A percentile compares a stretch with the other conserved stretches of the same genome.
These are phyloP conservation scores for Odocoileus virginianus DNA, from an alignment of 2,113 vertebrate genomes.

Conservation along the genomic window DNA sequence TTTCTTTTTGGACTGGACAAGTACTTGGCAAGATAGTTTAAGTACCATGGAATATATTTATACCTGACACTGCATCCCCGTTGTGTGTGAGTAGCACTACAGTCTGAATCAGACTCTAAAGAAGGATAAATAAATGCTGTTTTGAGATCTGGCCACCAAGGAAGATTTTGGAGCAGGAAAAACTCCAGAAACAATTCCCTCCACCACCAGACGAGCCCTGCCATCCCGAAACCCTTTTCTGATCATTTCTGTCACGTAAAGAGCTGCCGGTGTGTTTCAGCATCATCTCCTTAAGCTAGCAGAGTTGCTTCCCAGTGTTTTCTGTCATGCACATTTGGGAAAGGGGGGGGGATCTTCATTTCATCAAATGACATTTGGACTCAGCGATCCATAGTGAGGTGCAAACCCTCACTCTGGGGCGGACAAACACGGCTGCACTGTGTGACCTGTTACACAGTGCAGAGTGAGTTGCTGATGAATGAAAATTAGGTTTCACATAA, in stretches of 20 bases:
- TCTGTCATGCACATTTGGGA: not conserved
- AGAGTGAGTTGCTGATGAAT: not conserved
- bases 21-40: slow-evolving; percentile 13
- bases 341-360: not conserved
- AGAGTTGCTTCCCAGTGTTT: not conserved
- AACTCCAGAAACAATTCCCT: not conserved
- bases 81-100: not conserved
- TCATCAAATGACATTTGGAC: not conserved
- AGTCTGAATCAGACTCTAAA: not conserved
- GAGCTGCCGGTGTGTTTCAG: not conserved
- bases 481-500: not conserved
- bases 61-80: not conserved
- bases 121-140: not conserved
- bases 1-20: slow-evolving; percentile 24
- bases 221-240: not conserved
- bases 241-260: not conserved
- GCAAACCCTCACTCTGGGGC: not conserved
- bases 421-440: not conserved
- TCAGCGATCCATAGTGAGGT: not conserved
- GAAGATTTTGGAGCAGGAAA: not conserved
- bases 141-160: not conserved
- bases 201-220: not conserved
- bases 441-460: not conserved
- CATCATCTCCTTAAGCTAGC: not conserved
- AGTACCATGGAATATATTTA: not conserved